Base-by-base conservation (phyloP, 2,888 invertebrate species). In the Odontomyia ornata region DNA sequence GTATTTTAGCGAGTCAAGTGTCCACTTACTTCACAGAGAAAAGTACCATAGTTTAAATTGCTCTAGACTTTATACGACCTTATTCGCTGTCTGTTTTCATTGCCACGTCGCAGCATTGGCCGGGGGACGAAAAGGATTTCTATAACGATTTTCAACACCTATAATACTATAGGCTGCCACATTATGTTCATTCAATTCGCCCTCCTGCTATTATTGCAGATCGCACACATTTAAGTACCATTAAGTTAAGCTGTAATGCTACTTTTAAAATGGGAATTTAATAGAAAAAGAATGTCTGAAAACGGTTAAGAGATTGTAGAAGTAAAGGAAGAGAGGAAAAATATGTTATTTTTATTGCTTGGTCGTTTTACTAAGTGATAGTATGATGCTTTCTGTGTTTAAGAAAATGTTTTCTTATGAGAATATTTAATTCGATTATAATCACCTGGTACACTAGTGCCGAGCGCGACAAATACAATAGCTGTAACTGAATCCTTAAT, bases 401-500 rank as follows among this genome's bases (percentile, higher is more conserved):
- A n/a, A n/a, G n/a, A n/a, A 36, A 36, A 36, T 36, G 36, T 9
- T 36, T 36, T 36, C 9, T 3, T 36, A 36, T 36, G 36, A n/a
- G n/a, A n/a, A n/a, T n/a, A n/a, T n/a, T n/a, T n/a, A 11, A n/a
- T 21, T 36, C 9, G 52, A 65, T 56, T n/a, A 77, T 82, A 85
- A 9, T 88, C 87, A 97, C 97, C 97, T 88, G 99, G 99, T 88
- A 99, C 94, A 88, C 97, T 98, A 80, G 99, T 99, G 81, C 99
- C 99, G 80, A 99, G 90, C 13, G 99, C 99, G 23, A 99, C 99
- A 85, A 99, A 97, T 57, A 96, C 93, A 83, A 99, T 96, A 82
- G 99, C 99, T 67, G 99, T 99, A 80, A 99, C 97, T 5, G 97
- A 93, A 87, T 99, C 99, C 88, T 95, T 94, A 83, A 99, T 93